Evolutionary conservation across 1,140 invertebrate genomes (phyloP).

Genomic region (Lucilia cuprina): DNA sequence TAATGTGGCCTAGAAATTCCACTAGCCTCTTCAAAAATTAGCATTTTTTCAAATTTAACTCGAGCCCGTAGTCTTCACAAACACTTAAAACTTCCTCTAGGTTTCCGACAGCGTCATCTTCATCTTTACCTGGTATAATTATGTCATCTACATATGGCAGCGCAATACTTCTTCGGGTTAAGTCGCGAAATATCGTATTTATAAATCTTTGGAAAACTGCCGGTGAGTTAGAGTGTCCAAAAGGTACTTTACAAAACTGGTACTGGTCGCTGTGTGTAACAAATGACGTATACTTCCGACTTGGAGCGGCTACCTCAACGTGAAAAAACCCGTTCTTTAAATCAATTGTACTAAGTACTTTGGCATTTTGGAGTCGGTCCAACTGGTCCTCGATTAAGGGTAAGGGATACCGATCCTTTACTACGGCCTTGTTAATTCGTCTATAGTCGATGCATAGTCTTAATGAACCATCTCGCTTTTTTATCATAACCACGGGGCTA

Average conservation of each 20-base stretch:
- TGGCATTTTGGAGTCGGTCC: conserved; percentile 39
- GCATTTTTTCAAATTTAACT: conserved; percentile 60
- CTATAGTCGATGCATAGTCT: conserved; percentile 46
- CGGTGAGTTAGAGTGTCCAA: too few relatives aligned
- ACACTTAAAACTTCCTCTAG: conserved; percentile 47
- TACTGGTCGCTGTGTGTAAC: too few relatives aligned
- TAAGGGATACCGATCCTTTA: conserved; percentile 38
- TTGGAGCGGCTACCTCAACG: conserved; percentile 43
- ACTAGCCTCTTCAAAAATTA: conserved; percentile 46
- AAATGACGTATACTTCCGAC: conserved; percentile 30
- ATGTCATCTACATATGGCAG: too few relatives aligned
- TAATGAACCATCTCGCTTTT: conserved; percentile 43
- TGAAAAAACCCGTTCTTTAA: conserved; percentile 53
- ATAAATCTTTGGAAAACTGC: too few relatives aligned
- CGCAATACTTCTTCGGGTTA: too few relatives aligned
- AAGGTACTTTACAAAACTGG: too few relatives aligned
- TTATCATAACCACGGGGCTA: conserved; percentile 45
- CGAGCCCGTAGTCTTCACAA: conserved; percentile 51
- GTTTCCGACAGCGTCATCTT: too few relatives aligned
- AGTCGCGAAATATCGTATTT: too few relatives aligned
- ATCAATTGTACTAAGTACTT: conserved; percentile 46
- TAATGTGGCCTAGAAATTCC: conserved; percentile 44
- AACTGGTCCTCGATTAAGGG: conserved; percentile 47
- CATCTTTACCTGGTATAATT: too few relatives aligned
- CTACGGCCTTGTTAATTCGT: conserved; percentile 40